Evolutionary conservation across 2,113 vertebrate genomes (phyloP).

Genomic region (Sinocyclocheilus anophthalmus): DNA sequence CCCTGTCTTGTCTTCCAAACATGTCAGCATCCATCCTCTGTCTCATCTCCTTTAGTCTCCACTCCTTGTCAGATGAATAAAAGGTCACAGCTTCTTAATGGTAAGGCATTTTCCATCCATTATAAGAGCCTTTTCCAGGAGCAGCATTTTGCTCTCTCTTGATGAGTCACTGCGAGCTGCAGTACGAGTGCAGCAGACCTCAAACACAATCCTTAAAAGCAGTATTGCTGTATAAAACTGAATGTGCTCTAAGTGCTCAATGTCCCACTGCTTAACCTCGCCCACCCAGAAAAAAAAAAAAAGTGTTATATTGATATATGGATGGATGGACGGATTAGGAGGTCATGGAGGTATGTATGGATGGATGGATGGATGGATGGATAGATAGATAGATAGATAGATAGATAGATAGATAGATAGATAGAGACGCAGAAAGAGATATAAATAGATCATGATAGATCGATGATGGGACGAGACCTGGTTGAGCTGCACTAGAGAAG

Average conservation of each 20-base stretch:
- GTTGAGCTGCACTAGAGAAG: no score
- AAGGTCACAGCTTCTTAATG: not conserved
- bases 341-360: no score
- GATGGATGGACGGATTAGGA: no score
- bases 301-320: no score
- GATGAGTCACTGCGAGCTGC: constrained; percentile 37
- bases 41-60: not conserved
- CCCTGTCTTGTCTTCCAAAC: not conserved
- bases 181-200: not conserved
- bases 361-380: no score
- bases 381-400: no score
- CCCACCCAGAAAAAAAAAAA: not conserved
- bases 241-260: not conserved
- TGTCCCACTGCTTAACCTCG: not conserved
- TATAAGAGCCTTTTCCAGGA: not conserved
- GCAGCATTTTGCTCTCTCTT: not conserved
- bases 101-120: not conserved
- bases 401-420: no score
- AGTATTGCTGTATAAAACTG: not conserved
- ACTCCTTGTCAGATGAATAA: not conserved
- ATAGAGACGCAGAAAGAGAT: no score
- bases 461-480: no score
- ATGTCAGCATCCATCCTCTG: not conserved
- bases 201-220: constrained; percentile 7
- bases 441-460: no score